These are phyloP conservation scores for Bombus consobrinus DNA, from an alignment of 1,140 invertebrate species.

Conservation along the genomic window DNA sequence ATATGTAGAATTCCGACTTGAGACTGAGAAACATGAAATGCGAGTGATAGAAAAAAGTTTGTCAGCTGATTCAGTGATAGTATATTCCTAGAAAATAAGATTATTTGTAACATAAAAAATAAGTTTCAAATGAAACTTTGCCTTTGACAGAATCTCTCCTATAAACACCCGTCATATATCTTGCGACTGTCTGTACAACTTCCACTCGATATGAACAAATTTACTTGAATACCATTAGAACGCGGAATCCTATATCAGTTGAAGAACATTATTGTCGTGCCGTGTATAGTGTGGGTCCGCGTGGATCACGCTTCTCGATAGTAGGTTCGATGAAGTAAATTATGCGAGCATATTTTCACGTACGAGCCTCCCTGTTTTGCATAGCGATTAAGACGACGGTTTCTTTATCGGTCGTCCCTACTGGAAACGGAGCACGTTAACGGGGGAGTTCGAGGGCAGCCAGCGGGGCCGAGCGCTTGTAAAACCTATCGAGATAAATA, in stretches of 20 bases:
- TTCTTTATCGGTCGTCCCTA: slow-evolving; percentile 37
- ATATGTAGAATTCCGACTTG: no score
- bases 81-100: no score
- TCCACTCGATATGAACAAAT: background rate
- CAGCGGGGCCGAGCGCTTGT: slow-evolving; percentile 6
- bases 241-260: background rate
- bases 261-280: background rate
- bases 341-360: slow-evolving; percentile 51
- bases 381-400: slow-evolving; percentile 50
- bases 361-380: slow-evolving; percentile 42
- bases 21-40: no score
- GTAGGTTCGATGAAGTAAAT: slow-evolving; percentile 36
- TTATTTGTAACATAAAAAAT: no score
- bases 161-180: no score
- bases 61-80: no score
- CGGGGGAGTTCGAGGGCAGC: background rate
- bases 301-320: slow-evolving; percentile 39
- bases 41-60: no score
- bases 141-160: no score
- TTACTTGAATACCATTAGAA: background rate
- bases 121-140: no score
- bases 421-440: slow-evolving; percentile 33
- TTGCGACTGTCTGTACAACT: no score
- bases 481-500: slow-evolving; percentile 51
- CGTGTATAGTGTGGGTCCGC: background rate